Conservation (phyloP, 1,140 invertebrate genomes). For the Aphelenchoides avenae region DNA sequence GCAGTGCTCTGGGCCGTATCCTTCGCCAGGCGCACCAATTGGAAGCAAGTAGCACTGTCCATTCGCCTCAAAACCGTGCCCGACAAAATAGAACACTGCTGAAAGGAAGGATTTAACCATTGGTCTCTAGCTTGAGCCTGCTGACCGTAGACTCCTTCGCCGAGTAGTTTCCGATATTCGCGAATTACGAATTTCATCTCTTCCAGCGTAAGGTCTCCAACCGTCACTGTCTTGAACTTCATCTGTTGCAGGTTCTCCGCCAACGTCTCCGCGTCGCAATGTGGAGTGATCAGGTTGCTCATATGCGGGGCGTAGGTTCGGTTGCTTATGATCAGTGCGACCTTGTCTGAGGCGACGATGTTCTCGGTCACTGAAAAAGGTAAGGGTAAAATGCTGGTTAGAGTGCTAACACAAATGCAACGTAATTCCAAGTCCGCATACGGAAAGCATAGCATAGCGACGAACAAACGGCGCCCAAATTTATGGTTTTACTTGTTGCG, state of each 20-base stretch:
- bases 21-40: constrained; percentile 60
- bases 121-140: not conserved
- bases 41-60: constrained; percentile 62
- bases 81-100: constrained; percentile 63
- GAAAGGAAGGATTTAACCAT: constrained; percentile 20
- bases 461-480: not conserved
- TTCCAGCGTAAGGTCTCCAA: constrained; percentile 61
- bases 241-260: constrained; percentile 55
- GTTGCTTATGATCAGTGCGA: constrained; percentile 62
- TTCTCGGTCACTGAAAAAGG: constrained; percentile 22
- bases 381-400: not conserved
- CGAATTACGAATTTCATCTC: constrained; percentile 61
- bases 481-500: not conserved
- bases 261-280: constrained; percentile 59
- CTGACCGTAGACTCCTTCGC: constrained; percentile 61
- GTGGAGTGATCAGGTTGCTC: constrained; percentile 59
- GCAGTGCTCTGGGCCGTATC: constrained; percentile 54
- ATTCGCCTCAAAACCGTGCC: constrained; percentile 63
- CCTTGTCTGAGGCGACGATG: constrained; percentile 61
- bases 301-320: constrained; percentile 60
- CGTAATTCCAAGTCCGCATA: not conserved
- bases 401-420: not conserved
- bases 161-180: constrained; percentile 60
- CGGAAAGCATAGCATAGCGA: not conserved
- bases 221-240: constrained; percentile 62